Evolutionary conservation across 2,797 vertebrate species (phyloP).

Genomic region (Pogoniulus pusillus): DNA sequence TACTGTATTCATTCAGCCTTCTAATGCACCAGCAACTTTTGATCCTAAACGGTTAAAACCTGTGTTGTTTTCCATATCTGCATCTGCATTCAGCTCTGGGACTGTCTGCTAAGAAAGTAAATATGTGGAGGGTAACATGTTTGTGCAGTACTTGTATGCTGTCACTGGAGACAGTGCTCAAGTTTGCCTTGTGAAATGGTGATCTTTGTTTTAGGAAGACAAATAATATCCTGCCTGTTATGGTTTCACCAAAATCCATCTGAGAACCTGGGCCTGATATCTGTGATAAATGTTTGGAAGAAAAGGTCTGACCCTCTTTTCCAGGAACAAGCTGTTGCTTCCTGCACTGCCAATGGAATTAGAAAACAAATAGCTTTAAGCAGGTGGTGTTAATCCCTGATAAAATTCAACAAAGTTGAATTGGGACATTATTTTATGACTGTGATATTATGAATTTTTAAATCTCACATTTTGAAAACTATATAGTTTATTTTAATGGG

Average conservation of each 20-base stretch:
- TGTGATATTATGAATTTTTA: neutral
- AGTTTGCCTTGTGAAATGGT: neutral
- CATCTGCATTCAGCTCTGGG: neutral
- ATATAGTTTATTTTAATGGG: neutral
- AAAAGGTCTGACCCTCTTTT: neutral
- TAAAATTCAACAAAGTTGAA: neutral
- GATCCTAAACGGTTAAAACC: neutral
- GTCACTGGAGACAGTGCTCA: neutral
- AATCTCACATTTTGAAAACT: neutral
- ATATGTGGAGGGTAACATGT: neutral
- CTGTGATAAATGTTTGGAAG: neutral
- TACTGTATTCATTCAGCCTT: neutral
- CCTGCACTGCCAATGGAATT: neutral
- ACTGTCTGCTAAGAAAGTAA: neutral
- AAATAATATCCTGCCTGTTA: accelerated
- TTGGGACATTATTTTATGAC: neutral
- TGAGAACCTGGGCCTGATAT: neutral
- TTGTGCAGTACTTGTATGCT: neutral
- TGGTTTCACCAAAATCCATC: accelerated
- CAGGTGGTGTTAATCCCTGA: neutral
- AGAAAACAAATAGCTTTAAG: neutral
- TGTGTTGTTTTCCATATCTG: neutral
- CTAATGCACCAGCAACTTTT: neutral
- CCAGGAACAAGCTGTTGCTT: neutral
- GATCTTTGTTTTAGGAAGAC: neutral